These are phyloP conservation scores for Pipistrellus pygmaeus DNA, from an alignment of 2,797 vertebrate species.

Conservation along the genomic window DNA sequence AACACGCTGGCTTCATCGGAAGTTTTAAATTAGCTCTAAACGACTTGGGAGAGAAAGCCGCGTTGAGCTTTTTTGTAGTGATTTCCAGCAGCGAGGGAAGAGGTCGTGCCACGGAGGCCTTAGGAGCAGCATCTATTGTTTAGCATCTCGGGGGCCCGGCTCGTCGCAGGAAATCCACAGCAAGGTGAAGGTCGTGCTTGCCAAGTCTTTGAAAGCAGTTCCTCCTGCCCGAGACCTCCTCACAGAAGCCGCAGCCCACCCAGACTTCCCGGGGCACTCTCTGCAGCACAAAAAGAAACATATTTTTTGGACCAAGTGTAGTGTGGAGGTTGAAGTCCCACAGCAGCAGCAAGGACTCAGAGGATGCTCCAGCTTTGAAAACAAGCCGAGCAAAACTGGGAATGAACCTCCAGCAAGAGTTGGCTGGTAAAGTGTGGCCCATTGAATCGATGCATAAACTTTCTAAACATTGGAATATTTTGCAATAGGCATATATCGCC, in stretches of 20 bases:
- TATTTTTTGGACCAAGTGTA: not conserved
- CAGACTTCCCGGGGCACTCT: constrained; percentile 56
- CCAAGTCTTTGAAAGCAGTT: constrained; percentile 79
- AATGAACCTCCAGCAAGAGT: not conserved
- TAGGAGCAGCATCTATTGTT: constrained; percentile 85
- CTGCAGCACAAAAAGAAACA: constrained; percentile 19
- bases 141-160: constrained; percentile 76
- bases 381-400: not conserved
- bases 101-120: constrained; percentile 74
- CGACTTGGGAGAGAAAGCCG: constrained; percentile 51
- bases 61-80: constrained; percentile 52
- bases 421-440: fast-evolving
- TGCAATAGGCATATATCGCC: too few species aligned
- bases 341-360: fast-evolving
- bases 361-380: not conserved
- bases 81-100: constrained; percentile 74
- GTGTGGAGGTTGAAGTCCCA: not conserved
- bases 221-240: constrained; percentile 53
- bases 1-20: constrained; percentile 39
- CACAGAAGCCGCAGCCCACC: not conserved
- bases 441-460: fast-evolving
- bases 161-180: constrained; percentile 88
- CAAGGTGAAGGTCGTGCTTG: constrained; percentile 82
- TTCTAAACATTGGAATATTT: not conserved
- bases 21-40: constrained; percentile 75